Percentiles rank a stretch among this genome's conserved stretches.
Conservation (phyloP, 2,888 invertebrate species). For the Agrotis puta region DNA sequence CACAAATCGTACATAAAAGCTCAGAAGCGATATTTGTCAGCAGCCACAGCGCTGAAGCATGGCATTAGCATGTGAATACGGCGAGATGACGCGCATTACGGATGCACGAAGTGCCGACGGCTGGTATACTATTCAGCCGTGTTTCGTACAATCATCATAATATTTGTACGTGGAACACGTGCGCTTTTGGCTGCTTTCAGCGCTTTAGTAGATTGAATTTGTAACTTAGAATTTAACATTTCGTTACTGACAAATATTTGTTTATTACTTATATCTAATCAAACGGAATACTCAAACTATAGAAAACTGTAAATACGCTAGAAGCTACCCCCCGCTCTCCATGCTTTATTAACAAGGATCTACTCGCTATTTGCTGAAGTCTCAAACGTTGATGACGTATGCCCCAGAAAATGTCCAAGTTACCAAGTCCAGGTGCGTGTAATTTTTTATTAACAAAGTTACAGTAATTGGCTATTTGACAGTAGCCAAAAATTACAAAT, state of each 20-base stretch:
- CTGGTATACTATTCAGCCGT: slow-evolving; percentile 30
- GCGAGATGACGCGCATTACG: slow-evolving; percentile 56
- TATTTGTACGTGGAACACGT: slow-evolving; percentile 38
- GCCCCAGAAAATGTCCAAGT: no score
- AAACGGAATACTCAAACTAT: background rate
- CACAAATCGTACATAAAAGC: slow-evolving; percentile 32
- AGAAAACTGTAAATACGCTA: no score
- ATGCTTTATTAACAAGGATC: no score
- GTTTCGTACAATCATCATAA: slow-evolving; percentile 28
- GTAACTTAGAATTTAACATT: background rate
- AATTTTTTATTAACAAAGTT: no score
- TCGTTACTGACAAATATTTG: slow-evolving; percentile 8
- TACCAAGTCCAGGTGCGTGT: no score
- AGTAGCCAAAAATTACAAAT: no score
- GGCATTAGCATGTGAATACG: slow-evolving; percentile 66
- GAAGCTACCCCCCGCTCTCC: no score
- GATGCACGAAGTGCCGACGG: slow-evolving; percentile 35
- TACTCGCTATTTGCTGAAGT: no score
- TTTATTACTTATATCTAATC: background rate
- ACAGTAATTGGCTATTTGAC: no score
- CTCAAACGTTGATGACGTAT: no score
- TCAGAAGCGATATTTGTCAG: slow-evolving; percentile 43
- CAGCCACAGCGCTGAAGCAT: slow-evolving; percentile 1
- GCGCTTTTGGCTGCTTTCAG: slow-evolving; percentile 17
- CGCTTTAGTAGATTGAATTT: slow-evolving; percentile 7